These are phyloP conservation scores for Heliconius hortense DNA, from an alignment of 2,888 invertebrate species.

Conservation along the genomic window DNA sequence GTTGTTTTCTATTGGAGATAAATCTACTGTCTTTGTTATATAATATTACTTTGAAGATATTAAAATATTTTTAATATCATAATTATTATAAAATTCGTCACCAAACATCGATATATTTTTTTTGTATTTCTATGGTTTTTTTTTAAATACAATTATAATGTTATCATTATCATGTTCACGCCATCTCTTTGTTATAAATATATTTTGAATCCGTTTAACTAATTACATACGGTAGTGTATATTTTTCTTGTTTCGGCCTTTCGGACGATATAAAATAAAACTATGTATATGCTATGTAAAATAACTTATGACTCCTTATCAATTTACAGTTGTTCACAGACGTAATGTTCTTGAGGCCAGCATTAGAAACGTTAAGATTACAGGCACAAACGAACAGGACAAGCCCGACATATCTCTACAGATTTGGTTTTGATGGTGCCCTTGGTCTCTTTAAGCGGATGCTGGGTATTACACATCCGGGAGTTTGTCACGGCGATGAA, in stretches of 20 bases:
- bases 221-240: background rate
- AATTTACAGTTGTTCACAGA: constrained; percentile 81
- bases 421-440: constrained; percentile 84
- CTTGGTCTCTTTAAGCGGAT: constrained; percentile 84
- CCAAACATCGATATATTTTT: background rate
- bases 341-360: constrained; percentile 83
- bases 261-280: background rate
- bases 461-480: constrained; percentile 82
- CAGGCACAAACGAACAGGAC: constrained; percentile 66
- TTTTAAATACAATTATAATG: background rate
- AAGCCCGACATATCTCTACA: constrained; percentile 82
- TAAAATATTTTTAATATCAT: background rate
- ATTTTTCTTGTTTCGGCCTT: background rate
- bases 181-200: background rate
- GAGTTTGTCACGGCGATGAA: constrained; percentile 85
- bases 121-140: background rate
- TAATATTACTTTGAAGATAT: too few species aligned
- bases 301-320: background rate
- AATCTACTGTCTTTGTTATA: too few species aligned
- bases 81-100: background rate
- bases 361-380: constrained; percentile 76
- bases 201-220: background rate
- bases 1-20: too few species aligned
- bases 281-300: background rate
- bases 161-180: background rate